A percentile compares a stretch with the other conserved stretches of the same genome.
These are phyloP conservation scores for Elmis aenea DNA, from an alignment of 2,888 invertebrate species.

Conservation along the genomic window DNA sequence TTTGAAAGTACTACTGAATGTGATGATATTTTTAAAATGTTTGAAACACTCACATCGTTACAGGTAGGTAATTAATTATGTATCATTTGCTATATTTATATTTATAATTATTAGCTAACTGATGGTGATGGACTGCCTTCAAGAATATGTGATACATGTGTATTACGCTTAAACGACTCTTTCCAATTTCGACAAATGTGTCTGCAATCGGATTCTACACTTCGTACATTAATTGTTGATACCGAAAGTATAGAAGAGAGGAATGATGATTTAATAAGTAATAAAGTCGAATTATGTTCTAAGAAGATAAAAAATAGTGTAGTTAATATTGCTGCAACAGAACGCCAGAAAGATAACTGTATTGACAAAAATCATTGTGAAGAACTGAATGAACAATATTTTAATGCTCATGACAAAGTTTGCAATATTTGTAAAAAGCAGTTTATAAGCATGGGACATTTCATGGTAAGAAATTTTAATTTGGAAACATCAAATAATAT, in stretches of 20 bases:
- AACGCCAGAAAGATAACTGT: too few relatives aligned
- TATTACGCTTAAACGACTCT: slow-evolving; percentile 43
- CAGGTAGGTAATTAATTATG: slow-evolving; percentile 37
- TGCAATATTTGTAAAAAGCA: slow-evolving; percentile 7
- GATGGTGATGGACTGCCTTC: slow-evolving; percentile 48
- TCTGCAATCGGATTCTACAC: slow-evolving; percentile 43
- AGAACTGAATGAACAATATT: too few relatives aligned
- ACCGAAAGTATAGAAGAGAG: too few relatives aligned
- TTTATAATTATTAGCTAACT: slow-evolving; percentile 19
- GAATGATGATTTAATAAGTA: too few relatives aligned
- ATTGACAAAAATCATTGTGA: too few relatives aligned
- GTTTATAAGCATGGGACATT: slow-evolving; percentile 9
- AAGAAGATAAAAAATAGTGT: too few relatives aligned
- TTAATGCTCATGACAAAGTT: slow-evolving; percentile 3
- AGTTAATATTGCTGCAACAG: too few relatives aligned
- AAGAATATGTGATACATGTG: slow-evolving; percentile 49
- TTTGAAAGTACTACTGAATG: slow-evolving; percentile 38
- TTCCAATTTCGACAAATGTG: slow-evolving; percentile 51
- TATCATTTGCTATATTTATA: background rate
- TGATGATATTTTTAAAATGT: slow-evolving; percentile 47
- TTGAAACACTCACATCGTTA: slow-evolving; percentile 47
- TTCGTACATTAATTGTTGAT: slow-evolving; percentile 3
- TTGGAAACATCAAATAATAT: too few relatives aligned
- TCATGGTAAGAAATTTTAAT: slow-evolving; percentile 7
- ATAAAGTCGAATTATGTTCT: too few relatives aligned